Conservation (phyloP, 1,140 invertebrate genomes). For the Lepidurus arcticus region DNA sequence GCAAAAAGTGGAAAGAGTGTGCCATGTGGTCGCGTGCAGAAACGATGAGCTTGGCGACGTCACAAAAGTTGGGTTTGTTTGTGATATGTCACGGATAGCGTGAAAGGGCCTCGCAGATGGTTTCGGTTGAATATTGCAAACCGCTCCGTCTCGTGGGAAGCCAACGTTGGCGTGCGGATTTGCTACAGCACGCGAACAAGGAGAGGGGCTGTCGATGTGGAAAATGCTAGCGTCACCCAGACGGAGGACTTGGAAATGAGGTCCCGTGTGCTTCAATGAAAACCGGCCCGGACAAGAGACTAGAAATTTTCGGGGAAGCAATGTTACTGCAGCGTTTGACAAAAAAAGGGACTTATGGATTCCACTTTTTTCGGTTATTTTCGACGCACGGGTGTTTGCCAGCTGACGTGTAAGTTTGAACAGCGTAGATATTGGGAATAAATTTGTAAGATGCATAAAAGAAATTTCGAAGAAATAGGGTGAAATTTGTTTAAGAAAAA, state of each 20-base stretch:
- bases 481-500: no score
- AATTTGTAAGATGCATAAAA: no score
- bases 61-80: neutral
- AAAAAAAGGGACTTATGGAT: no score
- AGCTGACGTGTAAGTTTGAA: no score
- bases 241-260: neutral
- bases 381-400: no score
- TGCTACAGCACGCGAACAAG: neutral
- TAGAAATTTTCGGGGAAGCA: neutral
- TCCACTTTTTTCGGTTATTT: no score
- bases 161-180: neutral
- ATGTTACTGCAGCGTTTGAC: neutral
- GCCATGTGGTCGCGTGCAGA: neutral
- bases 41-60: neutral
- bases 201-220: neutral
- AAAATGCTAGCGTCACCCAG: neutral
- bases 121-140: neutral
- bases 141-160: neutral
- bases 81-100: conserved; percentile 18
- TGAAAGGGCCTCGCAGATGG: neutral
- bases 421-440: no score
- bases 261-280: neutral
- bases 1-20: neutral
- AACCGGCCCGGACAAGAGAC: neutral
- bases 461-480: no score